Conservation (phyloP, 2,113 vertebrate genomes). For the Procavia capensis region DNA sequence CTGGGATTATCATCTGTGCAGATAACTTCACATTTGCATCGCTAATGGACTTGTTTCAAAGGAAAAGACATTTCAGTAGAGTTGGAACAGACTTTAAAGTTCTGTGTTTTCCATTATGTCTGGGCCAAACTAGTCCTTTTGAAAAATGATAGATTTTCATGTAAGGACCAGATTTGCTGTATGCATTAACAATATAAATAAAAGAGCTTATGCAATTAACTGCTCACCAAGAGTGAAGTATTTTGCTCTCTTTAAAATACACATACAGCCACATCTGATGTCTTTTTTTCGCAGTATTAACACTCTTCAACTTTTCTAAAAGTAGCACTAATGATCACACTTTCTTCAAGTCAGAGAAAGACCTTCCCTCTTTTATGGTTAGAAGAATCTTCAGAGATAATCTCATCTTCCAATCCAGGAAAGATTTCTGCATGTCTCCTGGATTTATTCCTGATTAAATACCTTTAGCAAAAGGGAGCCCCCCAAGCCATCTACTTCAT, state of each 20-base stretch:
- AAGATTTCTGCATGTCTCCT: background rate
- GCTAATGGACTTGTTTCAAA: conserved; percentile 75
- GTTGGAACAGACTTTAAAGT: conserved; percentile 40
- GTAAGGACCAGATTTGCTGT: conserved; percentile 26
- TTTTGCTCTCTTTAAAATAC: conserved; percentile 22
- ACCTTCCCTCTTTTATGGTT: conserved; percentile 33
- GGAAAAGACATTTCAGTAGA: conserved; percentile 43
- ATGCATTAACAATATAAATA: conserved; percentile 54
- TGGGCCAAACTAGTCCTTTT: background rate
- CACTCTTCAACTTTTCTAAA: conserved; percentile 38
- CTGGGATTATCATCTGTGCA: conserved; percentile 65
- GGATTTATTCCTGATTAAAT: background rate
- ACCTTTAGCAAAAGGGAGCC: background rate
- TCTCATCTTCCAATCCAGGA: background rate
- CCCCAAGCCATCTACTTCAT: background rate
- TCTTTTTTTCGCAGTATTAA: background rate
- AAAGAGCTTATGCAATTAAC: conserved; percentile 58
- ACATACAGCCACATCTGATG: background rate
- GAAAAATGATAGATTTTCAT: conserved; percentile 36
- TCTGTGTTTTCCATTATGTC: conserved; percentile 65
- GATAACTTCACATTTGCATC: conserved; percentile 70
- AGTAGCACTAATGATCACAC: conserved; percentile 36
- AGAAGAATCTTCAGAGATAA: conserved; percentile 51
- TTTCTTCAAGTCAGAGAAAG: conserved; percentile 60
- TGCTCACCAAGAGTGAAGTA: conserved; percentile 46